A percentile compares a stretch with the other conserved stretches of the same genome.
Conservation (phyloP, 2,888 invertebrate genomes). For the Leucophenga maculata region DNA sequence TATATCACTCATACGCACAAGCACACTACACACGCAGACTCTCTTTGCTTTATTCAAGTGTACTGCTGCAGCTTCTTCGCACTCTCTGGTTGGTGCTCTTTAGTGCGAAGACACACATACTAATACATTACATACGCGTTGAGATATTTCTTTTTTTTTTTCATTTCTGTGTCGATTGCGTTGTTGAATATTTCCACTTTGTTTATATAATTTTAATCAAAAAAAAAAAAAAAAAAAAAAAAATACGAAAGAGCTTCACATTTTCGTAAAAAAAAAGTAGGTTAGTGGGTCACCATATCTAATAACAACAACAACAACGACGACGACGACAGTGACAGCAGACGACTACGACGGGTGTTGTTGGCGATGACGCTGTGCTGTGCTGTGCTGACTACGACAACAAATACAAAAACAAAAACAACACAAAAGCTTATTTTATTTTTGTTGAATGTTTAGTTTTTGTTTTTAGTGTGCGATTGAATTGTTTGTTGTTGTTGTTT, state of each 20-base stretch:
- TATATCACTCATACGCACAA: slow-evolving; percentile 9
- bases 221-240: slow-evolving; percentile 46
- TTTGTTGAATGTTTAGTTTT: slow-evolving; percentile 32
- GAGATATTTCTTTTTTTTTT: slow-evolving; percentile 46
- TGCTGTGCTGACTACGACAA: slow-evolving; percentile 38
- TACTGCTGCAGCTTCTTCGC: background rate
- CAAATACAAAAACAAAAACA: slow-evolving; percentile 39
- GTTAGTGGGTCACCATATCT: slow-evolving; percentile 81
- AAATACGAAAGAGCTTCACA: slow-evolving; percentile 62
- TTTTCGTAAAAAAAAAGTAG: slow-evolving; percentile 80
- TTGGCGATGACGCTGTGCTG: background rate
- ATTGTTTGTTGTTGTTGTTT: slow-evolving; percentile 9
- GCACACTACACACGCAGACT: too few species aligned
- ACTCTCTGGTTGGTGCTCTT: slow-evolving; percentile 9
- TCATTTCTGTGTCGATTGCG: slow-evolving; percentile 62
- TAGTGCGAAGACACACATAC: slow-evolving; percentile 28
- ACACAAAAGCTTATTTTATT: slow-evolving; percentile 42
- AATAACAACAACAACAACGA: slow-evolving; percentile 52
- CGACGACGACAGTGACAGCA: slow-evolving; percentile 39
- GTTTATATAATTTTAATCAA: slow-evolving; percentile 68
- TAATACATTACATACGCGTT: slow-evolving; percentile 25
- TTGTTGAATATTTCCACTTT: slow-evolving; percentile 66
- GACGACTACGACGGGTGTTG: slow-evolving; percentile 29
- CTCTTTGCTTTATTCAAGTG: background rate
- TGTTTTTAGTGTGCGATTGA: slow-evolving; percentile 10